These are phyloP conservation scores for Hedychridium roseum DNA, from an alignment of 2,888 invertebrate genomes.

Conservation along the genomic window DNA sequence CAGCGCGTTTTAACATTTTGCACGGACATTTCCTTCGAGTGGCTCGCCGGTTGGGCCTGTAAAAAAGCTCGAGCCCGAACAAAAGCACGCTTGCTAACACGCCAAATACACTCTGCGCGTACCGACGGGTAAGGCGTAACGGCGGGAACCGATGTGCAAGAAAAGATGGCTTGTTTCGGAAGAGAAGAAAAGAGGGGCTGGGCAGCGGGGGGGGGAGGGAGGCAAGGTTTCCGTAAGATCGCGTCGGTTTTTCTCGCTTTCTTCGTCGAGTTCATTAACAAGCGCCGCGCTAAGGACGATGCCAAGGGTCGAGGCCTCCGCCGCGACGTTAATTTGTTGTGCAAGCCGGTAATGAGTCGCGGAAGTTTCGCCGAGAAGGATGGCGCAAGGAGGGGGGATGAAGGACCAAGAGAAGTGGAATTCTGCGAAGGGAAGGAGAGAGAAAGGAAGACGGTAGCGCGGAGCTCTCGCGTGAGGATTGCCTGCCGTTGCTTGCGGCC, in stretches of 20 bases:
- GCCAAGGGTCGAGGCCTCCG: conserved; percentile 21
- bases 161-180: no score
- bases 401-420: no score
- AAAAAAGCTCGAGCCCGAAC: conserved; percentile 25
- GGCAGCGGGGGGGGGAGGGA: conserved; percentile 20
- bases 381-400: neutral
- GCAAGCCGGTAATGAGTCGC: conserved; percentile 36
- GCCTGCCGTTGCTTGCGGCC: no score
- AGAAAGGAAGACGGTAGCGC: neutral
- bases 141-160: no score
- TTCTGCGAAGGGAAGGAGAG: neutral
- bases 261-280: conserved; percentile 36
- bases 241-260: conserved; percentile 32
- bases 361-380: conserved; percentile 28
- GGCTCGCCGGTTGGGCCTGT: no score
- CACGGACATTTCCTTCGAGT: no score
- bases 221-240: no score
- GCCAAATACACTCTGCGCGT: no score
- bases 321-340: conserved; percentile 37
- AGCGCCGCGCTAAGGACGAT: conserved; percentile 29
- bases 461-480: no score
- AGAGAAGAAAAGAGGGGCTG: neutral
- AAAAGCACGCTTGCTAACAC: conserved; percentile 33
- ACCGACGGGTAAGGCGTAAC: no score
- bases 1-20: no score